Base-by-base conservation (phyloP, 1,140 invertebrate species). In the Drosophila sproati region DNA sequence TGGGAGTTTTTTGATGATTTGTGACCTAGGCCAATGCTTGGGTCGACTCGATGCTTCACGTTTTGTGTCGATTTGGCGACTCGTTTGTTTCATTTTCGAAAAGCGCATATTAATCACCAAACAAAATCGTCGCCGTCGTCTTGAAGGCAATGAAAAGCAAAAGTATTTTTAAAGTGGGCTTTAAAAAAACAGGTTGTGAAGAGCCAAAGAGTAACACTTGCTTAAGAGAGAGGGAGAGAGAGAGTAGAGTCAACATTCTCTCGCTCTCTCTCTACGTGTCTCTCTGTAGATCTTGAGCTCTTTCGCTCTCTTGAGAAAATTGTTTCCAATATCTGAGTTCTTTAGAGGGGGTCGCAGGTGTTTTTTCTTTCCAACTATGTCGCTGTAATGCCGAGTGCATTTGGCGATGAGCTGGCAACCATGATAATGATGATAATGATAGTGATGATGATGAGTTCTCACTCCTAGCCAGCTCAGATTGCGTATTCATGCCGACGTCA, bases 91-190 rank as follows among this genome's bases (percentile, higher is more conserved):
- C 77, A 78, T 76, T 76, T 78, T 78, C 83, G 70, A 87, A 77
- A 88, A 88, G 87, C 83, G 83, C 83, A 87, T 87, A 88, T 87
- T 87, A 87, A 87, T 87, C 82, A 82, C 80, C 60, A 80, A 75
- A 71, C 67, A 64, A 75, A 75, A 76, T 73, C 78, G 73, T 75
- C 82, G 73, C 60, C 78, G 71, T 48, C 51, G 66, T 60, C 79
- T 81, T 66, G 83, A 87, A 88, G 82, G 82, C 83, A 87, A 87
- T 87, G 83, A 87, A 87, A 87, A 87, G 83, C 83, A 87, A 87
- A 87, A 87, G 83, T 88, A 88, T 87, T 88, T 87, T 83, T 87
- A 80, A 86, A 88, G 83, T 87, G 85, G 83, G 85, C 83, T 88
- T 86, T 83, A 73, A 88, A 62, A 82, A 43, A 85, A 88, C 83